phyloP scores from a whole-genome alignment of 2,888 invertebrate genomes.

The Arge pagana region DNA sequence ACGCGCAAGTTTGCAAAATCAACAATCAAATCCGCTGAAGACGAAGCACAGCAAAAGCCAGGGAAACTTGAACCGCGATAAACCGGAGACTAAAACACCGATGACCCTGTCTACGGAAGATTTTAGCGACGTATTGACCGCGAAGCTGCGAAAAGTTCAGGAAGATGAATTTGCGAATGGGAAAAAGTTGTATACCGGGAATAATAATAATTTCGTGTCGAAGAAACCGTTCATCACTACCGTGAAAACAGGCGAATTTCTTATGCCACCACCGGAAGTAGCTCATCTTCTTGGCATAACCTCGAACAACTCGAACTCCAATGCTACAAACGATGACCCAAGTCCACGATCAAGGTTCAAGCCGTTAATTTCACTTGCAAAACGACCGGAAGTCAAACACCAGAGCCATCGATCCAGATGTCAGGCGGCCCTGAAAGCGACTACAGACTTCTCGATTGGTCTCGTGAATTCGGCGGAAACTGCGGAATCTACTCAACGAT shows the following conservation, averaged over 20 bases:
- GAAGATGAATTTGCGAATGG: slow-evolving; percentile 60
- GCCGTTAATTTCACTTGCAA: slow-evolving; percentile 42
- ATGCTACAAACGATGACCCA: slow-evolving; percentile 43
- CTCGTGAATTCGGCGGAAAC: slow-evolving; percentile 36
- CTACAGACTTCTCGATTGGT: slow-evolving; percentile 48
- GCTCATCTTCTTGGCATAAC: slow-evolving; percentile 68
- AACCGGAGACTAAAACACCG: slow-evolving; percentile 30
- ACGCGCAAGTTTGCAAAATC: slow-evolving; percentile 42
- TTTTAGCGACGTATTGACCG: slow-evolving; percentile 74
- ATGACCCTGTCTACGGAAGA: slow-evolving; percentile 59
- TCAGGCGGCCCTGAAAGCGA: slow-evolving; percentile 49
- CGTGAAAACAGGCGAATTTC: slow-evolving; percentile 77
- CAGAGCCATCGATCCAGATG: slow-evolving; percentile 49
- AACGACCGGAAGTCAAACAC: slow-evolving; percentile 50
- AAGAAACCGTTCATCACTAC: slow-evolving; percentile 76
- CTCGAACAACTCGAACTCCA: slow-evolving; percentile 54
- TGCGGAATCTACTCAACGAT: slow-evolving; percentile 27
- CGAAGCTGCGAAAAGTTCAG: slow-evolving; percentile 71
- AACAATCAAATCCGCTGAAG: slow-evolving; percentile 46
- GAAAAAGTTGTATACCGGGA: slow-evolving; percentile 25
- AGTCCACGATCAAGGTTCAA: slow-evolving; percentile 41
- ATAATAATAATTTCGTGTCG: slow-evolving; percentile 33
- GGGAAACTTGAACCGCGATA: slow-evolving; percentile 52
- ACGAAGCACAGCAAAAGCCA: slow-evolving; percentile 58
- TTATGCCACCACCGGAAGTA: slow-evolving; percentile 76